Conservation (phyloP, 2,888 invertebrate species). For the Podabrus alpinus region DNA sequence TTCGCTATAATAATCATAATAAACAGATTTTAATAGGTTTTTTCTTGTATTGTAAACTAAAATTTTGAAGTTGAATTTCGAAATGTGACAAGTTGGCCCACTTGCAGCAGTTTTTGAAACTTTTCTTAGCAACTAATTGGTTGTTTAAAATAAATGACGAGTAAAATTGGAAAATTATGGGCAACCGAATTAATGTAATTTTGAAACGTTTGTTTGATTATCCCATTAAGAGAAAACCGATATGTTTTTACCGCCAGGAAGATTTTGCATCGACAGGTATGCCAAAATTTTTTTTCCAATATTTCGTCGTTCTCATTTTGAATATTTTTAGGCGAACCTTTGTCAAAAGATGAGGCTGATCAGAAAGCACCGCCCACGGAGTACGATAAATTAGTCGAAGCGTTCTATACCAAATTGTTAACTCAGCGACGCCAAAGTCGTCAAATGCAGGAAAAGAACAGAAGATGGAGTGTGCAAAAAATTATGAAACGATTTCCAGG, state of each 20-base stretch:
- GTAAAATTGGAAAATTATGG: conserved; percentile 50
- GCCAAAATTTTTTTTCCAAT: not conserved
- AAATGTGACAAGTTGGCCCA: not conserved
- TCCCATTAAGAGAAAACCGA: conserved; percentile 63
- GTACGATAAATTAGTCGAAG: conserved; percentile 60
- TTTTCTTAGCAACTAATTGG: not conserved
- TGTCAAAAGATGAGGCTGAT: conserved; percentile 38
- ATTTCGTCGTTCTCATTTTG: not conserved
- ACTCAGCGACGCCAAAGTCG: conserved; percentile 59
- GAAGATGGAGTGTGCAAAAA: conserved; percentile 60
- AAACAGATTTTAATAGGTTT: not conserved
- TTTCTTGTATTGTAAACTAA: not conserved
- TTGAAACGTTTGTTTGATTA: conserved; percentile 60
- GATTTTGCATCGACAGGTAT: conserved; percentile 63
- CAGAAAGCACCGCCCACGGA: conserved; percentile 53
- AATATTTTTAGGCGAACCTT: conserved; percentile 36
- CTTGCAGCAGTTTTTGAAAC: not conserved
- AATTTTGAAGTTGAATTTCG: not conserved
- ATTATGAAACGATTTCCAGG: conserved; percentile 60
- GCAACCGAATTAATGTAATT: conserved; percentile 56
- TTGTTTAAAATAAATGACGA: conserved; percentile 4
- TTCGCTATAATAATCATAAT: conserved; percentile 4
- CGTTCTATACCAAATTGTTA: conserved; percentile 59
- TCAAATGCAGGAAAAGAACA: conserved; percentile 62
- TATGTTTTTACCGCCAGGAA: conserved; percentile 63